Evolutionary conservation across 2,888 invertebrate species (phyloP).

Genomic region (Galerucella nymphaeae): DNA sequence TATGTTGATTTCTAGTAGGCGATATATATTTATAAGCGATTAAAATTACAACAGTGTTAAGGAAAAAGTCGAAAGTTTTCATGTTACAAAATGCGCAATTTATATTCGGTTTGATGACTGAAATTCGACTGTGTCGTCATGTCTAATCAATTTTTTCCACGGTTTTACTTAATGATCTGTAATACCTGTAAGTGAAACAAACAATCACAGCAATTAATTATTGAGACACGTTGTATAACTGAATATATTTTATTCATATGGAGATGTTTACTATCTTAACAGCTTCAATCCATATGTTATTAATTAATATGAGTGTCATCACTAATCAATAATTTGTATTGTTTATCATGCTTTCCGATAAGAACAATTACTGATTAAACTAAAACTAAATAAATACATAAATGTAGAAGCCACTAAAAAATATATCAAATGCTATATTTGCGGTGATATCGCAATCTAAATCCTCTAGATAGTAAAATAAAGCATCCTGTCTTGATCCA

Average conservation of each 20-base stretch:
- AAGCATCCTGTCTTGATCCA: neutral
- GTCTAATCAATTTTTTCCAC: constrained; percentile 18
- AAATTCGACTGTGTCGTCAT: constrained; percentile 18
- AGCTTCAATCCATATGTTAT: neutral
- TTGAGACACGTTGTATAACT: neutral
- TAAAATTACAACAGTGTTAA: constrained; percentile 25
- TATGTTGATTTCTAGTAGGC: constrained; percentile 22
- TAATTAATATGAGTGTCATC: constrained; percentile 5
- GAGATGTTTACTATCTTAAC: neutral
- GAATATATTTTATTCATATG: too few species aligned
- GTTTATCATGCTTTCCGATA: constrained; percentile 18
- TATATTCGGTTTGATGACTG: constrained; percentile 19
- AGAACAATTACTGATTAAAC: constrained; percentile 9
- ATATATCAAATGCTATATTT: neutral
- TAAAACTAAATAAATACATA: neutral
- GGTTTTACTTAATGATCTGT: constrained; percentile 11
- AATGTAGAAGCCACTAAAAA: constrained; percentile 1
- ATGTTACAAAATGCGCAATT: constrained; percentile 18
- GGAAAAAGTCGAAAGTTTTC: constrained; percentile 27
- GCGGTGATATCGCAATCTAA: neutral
- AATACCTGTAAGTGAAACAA: neutral
- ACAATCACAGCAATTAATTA: neutral
- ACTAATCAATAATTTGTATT: constrained; percentile 19
- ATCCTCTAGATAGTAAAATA: neutral
- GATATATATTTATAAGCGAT: constrained; percentile 9